Evolutionary conservation across 2,888 invertebrate genomes (phyloP).

Genomic region (Tridacna crocea): DNA sequence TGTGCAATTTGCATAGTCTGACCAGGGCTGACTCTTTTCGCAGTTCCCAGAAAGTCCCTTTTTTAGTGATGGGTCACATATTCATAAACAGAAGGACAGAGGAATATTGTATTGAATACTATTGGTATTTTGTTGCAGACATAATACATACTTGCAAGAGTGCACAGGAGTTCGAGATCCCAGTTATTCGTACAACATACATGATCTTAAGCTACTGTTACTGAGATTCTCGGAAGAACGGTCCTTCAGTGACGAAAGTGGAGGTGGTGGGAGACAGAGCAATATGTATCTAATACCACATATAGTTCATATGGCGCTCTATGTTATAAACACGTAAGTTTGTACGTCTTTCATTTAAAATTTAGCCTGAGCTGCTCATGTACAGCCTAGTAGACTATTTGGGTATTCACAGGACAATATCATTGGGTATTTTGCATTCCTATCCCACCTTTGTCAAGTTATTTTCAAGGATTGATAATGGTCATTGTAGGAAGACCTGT

Average conservation of each 20-base stretch:
- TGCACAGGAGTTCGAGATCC: conserved; percentile 85
- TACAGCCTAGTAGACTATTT: too few relatives aligned
- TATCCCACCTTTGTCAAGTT: too few relatives aligned
- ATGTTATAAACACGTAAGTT: conserved; percentile 88
- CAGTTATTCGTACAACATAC: conserved; percentile 89
- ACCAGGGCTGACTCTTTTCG: too few relatives aligned
- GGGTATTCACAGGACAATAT: too few relatives aligned
- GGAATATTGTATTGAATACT: background rate
- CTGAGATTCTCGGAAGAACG: conserved; percentile 96
- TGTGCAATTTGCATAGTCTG: too few relatives aligned
- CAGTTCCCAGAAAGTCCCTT: too few relatives aligned
- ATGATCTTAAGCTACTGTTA: conserved; percentile 95
- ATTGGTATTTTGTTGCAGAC: conserved; percentile 85
- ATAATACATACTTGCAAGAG: conserved; percentile 85
- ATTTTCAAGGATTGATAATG: too few relatives aligned
- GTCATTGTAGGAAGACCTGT: too few relatives aligned
- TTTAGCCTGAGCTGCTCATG: too few relatives aligned
- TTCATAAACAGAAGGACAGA: too few relatives aligned
- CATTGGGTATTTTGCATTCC: too few relatives aligned
- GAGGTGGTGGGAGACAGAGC: conserved; percentile 95
- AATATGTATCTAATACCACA: conserved; percentile 99
- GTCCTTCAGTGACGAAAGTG: conserved; percentile 98
- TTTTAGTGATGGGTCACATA: too few relatives aligned
- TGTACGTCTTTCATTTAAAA: background rate
- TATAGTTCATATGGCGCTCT: conserved; percentile 96